Percentiles rank a stretch among this genome's conserved stretches.
These are phyloP conservation scores for Vandiemenella viatica DNA, from an alignment of 2,888 invertebrate genomes.

Conservation along the genomic window DNA sequence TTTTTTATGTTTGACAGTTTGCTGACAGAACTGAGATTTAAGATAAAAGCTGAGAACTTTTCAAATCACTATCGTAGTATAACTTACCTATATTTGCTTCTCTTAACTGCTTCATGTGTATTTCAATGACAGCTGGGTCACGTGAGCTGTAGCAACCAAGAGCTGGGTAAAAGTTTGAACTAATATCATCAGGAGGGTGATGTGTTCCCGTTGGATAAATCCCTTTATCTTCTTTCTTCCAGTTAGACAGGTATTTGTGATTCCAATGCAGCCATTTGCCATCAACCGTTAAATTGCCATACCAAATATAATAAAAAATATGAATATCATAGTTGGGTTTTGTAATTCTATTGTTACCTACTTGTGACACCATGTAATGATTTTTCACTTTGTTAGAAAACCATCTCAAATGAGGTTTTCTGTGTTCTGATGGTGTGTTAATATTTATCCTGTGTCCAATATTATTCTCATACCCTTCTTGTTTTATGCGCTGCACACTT, in stretches of 20 bases:
- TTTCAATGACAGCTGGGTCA: slow-evolving; percentile 32
- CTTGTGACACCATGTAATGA: slow-evolving; percentile 19
- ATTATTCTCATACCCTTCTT: no score
- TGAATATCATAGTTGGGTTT: slow-evolving; percentile 26
- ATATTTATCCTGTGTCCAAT: no score
- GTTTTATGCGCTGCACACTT: no score
- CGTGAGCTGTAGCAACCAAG: slow-evolving; percentile 38
- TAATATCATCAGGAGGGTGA: slow-evolving; percentile 37
- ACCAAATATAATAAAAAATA: slow-evolving; percentile 27
- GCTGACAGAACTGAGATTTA: no score
- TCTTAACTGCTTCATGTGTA: slow-evolving; percentile 43
- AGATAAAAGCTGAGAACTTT: no score
- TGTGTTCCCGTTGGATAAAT: slow-evolving; percentile 34
- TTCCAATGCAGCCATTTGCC: slow-evolving; percentile 26
- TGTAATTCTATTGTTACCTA: slow-evolving; percentile 18
- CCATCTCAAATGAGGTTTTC: no score
- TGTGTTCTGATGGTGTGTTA: no score
- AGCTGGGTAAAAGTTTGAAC: slow-evolving; percentile 35
- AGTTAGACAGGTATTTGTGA: slow-evolving; percentile 25
- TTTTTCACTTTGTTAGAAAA: slow-evolving; percentile 24
- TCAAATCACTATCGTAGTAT: no score
- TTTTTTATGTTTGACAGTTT: no score
- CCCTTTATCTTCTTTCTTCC: slow-evolving; percentile 33
- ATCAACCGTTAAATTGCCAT: slow-evolving; percentile 24
- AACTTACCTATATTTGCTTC: slow-evolving; percentile 36